Conservation (phyloP, 2,113 vertebrate genomes). For the Vidua macroura region DNA sequence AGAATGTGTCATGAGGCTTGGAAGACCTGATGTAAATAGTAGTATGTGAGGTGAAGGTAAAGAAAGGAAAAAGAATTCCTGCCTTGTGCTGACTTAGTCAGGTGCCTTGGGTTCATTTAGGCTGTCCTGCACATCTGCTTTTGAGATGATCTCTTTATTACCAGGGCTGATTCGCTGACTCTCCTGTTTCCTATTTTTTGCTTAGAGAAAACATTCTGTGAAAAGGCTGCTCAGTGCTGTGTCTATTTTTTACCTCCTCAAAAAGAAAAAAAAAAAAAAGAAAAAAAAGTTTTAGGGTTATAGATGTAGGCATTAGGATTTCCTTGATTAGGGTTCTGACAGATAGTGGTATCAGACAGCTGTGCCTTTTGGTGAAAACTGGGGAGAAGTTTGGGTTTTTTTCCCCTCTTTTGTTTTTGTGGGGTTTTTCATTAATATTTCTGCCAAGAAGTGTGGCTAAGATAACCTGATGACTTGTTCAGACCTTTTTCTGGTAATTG, state of each 20-base stretch:
- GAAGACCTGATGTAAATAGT: neutral
- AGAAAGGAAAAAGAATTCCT: neutral
- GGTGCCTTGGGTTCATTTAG: neutral
- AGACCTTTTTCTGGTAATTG: neutral
- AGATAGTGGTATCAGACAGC: neutral
- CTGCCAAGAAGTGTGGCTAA: neutral
- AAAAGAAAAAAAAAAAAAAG: neutral
- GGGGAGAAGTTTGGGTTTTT: rapidly evolving
- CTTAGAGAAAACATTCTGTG: neutral
- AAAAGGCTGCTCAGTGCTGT: neutral
- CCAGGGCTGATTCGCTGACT: neutral
- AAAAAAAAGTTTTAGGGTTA: neutral
- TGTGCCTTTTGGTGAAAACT: neutral
- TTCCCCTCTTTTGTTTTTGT: neutral
- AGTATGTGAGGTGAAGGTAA: neutral
- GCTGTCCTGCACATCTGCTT: neutral
- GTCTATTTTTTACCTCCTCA: neutral
- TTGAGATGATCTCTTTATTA: neutral
- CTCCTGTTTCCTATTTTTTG: neutral
- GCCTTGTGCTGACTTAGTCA: neutral
- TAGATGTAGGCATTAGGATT: neutral
- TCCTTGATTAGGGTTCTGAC: neutral
- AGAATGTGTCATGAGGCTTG: neutral
- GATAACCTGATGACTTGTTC: neutral
- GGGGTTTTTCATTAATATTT: neutral